Percentiles rank a stretch among this genome's conserved stretches.
These are phyloP conservation scores for Uloborus diversus DNA, from an alignment of 1,140 invertebrate genomes.

Conservation along the genomic window DNA sequence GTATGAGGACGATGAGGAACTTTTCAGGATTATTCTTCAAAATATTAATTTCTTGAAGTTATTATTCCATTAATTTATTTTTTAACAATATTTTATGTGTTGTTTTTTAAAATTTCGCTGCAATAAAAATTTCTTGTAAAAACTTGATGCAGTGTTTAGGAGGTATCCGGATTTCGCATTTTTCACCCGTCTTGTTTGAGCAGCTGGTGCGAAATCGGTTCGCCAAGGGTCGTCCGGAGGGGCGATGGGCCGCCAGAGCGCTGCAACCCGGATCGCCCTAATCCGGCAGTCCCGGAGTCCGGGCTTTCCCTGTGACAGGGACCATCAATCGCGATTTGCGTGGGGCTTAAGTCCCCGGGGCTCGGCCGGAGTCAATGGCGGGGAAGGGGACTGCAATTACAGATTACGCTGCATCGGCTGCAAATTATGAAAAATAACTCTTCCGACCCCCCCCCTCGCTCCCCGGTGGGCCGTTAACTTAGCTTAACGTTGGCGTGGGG, in stretches of 20 bases:
- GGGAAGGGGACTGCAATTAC: conserved; percentile 32
- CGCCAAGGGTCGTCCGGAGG: too few species aligned
- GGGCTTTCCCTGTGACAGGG: conserved; percentile 47
- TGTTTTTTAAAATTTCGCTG: too few species aligned
- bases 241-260: neutral
- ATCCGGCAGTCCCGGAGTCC: conserved; percentile 38
- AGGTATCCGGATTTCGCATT: too few species aligned
- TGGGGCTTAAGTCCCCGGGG: conserved; percentile 38
- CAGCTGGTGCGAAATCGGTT: too few species aligned
- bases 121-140: too few species aligned
- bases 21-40: too few species aligned
- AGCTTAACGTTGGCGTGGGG: conserved; percentile 37
- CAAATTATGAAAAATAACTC: conserved; percentile 58
- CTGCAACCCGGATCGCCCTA: conserved; percentile 4
- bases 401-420: conserved; percentile 49
- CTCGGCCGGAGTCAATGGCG: conserved; percentile 27
- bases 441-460: conserved; percentile 8
- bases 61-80: too few species aligned
- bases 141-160: too few species aligned
- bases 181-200: too few species aligned
- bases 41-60: too few species aligned
- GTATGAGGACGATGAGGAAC: too few species aligned
- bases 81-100: too few species aligned
- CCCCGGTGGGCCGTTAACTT: conserved; percentile 50
- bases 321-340: conserved; percentile 56